A percentile compares a stretch with the other conserved stretches of the same genome.
phyloP scores from a whole-genome alignment of 2,888 invertebrate genomes.

The Laothoe populi region DNA sequence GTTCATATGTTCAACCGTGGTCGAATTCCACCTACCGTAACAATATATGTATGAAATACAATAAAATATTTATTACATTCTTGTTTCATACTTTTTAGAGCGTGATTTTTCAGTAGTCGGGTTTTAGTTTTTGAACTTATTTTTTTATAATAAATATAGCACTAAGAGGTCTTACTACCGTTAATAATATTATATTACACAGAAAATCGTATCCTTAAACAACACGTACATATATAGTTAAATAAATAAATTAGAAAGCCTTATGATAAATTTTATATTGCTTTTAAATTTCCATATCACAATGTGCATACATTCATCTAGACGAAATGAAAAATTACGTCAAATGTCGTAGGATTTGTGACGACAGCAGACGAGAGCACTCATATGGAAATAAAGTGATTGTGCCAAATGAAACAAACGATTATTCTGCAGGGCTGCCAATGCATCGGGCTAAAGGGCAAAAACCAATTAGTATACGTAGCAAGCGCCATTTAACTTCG shows the following conservation, averaged over 20 bases:
- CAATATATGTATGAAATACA: no score
- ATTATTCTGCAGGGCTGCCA: not conserved
- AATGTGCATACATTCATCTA: constrained; percentile 15
- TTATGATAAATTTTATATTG: not conserved
- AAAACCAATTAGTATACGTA: constrained; percentile 5
- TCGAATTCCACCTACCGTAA: no score
- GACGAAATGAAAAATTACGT: constrained; percentile 26
- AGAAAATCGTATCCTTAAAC: no score
- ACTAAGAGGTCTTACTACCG: no score
- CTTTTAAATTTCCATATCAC: not conserved
- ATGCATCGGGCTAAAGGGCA: not conserved
- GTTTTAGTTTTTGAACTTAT: no score
- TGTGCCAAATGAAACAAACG: constrained; percentile 22
- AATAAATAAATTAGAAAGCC: not conserved
- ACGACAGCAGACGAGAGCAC: constrained; percentile 5
- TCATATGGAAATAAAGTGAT: constrained; percentile 26
- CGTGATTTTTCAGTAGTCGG: no score
- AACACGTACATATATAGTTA: no score
- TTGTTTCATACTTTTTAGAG: no score
- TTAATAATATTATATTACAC: no score
- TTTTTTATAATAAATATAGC: no score
- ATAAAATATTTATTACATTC: no score
- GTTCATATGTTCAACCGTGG: no score
- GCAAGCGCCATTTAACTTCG: constrained; percentile 12
- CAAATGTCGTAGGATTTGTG: constrained; percentile 23